Percentiles rank a stretch among this genome's conserved stretches.
phyloP scores from a whole-genome alignment of 2,888 invertebrate genomes.

The Koerneria pararmatus region DNA sequence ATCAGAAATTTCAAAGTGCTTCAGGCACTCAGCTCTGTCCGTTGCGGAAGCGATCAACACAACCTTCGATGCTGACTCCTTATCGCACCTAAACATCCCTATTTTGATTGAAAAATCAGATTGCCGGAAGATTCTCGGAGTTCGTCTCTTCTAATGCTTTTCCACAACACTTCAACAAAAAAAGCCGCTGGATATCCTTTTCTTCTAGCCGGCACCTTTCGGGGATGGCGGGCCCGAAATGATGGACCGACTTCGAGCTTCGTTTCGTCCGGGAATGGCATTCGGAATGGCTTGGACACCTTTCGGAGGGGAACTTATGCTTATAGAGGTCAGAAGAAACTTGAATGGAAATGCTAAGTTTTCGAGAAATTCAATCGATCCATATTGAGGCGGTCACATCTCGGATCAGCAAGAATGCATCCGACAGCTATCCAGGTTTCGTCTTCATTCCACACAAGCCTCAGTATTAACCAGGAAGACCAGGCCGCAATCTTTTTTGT shows the following conservation, averaged over 20 bases:
- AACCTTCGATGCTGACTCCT: slow-evolving; percentile 38
- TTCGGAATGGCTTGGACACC: slow-evolving; percentile 67
- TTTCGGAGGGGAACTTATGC: slow-evolving; percentile 52
- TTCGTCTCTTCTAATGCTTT: slow-evolving; percentile 36
- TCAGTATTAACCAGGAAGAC: too few species aligned
- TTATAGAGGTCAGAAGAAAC: slow-evolving; percentile 28
- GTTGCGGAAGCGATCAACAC: slow-evolving; percentile 43
- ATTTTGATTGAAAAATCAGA: slow-evolving; percentile 63
- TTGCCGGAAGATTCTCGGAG: slow-evolving; percentile 65
- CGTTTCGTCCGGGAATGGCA: slow-evolving; percentile 64
- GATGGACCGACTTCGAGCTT: slow-evolving; percentile 36
- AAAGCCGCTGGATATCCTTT: neutral
- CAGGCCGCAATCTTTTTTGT: too few species aligned
- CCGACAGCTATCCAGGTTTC: too few species aligned
- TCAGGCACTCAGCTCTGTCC: slow-evolving; percentile 15
- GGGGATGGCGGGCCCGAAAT: slow-evolving; percentile 60
- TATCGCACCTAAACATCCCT: slow-evolving; percentile 50
- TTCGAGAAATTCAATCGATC: too few species aligned
- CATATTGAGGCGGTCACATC: too few species aligned
- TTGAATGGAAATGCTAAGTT: neutral
- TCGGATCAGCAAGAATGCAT: too few species aligned
- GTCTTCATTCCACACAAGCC: too few species aligned
- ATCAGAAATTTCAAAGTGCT: too few species aligned
- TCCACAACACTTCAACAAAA: neutral
- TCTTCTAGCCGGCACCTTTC: slow-evolving; percentile 61